phyloP scores from a whole-genome alignment of 2,113 vertebrate genomes.

The Mesoclemmys tuberculata region DNA sequence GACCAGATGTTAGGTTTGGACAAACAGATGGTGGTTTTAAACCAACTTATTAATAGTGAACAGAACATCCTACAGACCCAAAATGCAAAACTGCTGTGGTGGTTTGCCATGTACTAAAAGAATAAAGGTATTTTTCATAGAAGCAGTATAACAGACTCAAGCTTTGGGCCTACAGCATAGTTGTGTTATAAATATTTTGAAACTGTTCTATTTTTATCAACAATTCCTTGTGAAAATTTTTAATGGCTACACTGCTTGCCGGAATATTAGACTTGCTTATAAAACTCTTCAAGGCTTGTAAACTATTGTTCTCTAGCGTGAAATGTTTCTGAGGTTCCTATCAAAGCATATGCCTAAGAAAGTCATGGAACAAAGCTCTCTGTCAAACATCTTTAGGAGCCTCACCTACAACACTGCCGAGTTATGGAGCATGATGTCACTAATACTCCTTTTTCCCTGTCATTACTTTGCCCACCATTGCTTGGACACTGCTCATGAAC shows the following conservation, averaged over 20 bases:
- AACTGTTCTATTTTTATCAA: constrained; percentile 5
- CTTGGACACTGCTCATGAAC: constrained; percentile 18
- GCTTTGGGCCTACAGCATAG: neutral
- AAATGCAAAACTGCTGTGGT: too few species aligned
- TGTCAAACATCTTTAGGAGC: neutral
- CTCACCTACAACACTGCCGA: neutral
- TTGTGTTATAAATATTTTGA: constrained; percentile 29
- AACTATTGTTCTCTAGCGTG: constrained; percentile 16
- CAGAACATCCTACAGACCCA: too few species aligned
- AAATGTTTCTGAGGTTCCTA: constrained; percentile 43
- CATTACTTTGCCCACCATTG: constrained; percentile 2
- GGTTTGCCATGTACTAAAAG: too few species aligned
- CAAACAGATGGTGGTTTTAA: too few species aligned
- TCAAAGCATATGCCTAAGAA: constrained; percentile 15
- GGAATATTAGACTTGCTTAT: constrained; percentile 20
- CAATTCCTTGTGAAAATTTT: constrained; percentile 42
- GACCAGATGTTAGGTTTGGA: too few species aligned
- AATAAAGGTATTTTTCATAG: too few species aligned
- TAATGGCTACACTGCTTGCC: constrained; percentile 45
- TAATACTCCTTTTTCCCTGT: neutral
- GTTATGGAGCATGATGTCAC: neutral
- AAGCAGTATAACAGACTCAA: too few species aligned
- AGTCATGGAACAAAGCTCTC: constrained; percentile 6
- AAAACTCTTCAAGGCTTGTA: constrained; percentile 41
- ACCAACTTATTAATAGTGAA: too few species aligned